Base-by-base conservation (phyloP, 1,140 invertebrate species). In the Asobara japonica region DNA sequence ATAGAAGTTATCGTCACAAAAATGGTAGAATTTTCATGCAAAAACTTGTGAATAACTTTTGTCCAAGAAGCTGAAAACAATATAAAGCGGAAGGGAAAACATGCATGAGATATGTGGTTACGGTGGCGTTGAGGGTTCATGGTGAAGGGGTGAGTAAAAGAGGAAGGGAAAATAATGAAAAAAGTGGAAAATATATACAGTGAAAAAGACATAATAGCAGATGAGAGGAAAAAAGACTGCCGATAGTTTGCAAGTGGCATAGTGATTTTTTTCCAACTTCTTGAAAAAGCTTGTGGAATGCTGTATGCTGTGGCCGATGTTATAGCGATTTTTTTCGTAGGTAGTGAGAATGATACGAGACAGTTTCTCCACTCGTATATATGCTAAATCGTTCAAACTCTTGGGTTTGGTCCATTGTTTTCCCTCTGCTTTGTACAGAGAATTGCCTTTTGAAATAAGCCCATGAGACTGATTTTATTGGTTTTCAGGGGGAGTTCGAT, bases 341-440 rank as follows among this genome's bases (percentile, higher is more conserved):
- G n/a, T 25, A 25, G 51, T 51, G 38, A 51, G 66, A 45, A 68
- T 20, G 45, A 79, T 75, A 77, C 77, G 78, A 68, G 73, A 74
- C 79, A 79, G 77, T 80, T 80, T 80, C 76, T 72, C 41, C 41
- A 71, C 80, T 82, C 79, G 80, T 82, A 82, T 82, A 82, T 82
- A 82, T 82, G 80, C 78, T 82, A 82, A 82, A 77, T 76, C 74
- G 72, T 78, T 79, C 73, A 8, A 56, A 22, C 22, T 27, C 72
- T 73, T 56, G 41, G 71, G 65, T n/a, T n/a, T n/a, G 74, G 77
- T 79, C 75, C 74, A 78, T 80, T 79, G 78, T 78, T 80, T 77
- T 76, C 75, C 74, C 74, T 71, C n/a, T n/a, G 62, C 65, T 73
- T 73, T 68, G 76, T 79, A 78, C 78, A 74, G 73, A 74, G n/a